Evolutionary conservation across 2,113 vertebrate species (phyloP).

Genomic region (Psephotus haematonotus): DNA sequence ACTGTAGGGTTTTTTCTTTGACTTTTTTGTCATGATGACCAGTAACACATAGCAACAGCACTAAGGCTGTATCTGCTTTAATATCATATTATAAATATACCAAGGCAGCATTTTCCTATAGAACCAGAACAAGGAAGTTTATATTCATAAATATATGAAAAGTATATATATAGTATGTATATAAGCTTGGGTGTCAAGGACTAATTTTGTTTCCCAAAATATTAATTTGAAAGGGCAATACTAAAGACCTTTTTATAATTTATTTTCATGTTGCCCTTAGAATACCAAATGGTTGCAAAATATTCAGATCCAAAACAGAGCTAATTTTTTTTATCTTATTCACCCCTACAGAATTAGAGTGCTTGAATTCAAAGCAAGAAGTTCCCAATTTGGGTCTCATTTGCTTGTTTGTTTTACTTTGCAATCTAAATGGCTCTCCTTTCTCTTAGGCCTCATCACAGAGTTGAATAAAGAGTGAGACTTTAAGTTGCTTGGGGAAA

Average conservation of each 20-base stretch:
- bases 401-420: not conserved
- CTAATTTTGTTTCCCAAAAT: not conserved
- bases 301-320: not conserved
- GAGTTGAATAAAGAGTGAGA: not conserved
- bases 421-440: not conserved
- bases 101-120: not conserved
- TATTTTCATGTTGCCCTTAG: slow-evolving; percentile 16
- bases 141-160: not conserved
- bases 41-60: not conserved
- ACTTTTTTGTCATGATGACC: slow-evolving; percentile 24
- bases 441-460: not conserved
- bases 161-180: not conserved
- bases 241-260: not conserved
- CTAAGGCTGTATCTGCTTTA: not conserved
- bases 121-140: not conserved
- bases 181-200: not conserved
- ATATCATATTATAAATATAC: not conserved
- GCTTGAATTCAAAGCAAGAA: not conserved
- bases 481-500: not conserved
- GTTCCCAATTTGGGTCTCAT: not conserved
- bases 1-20: slow-evolving; percentile 7
- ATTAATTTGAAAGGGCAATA: not conserved
- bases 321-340: not conserved
- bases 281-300: slow-evolving; percentile 17
- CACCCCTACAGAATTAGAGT: not conserved